These are phyloP conservation scores for Sorex araneus DNA, from an alignment of 2,113 vertebrate genomes.

Conservation along the genomic window DNA sequence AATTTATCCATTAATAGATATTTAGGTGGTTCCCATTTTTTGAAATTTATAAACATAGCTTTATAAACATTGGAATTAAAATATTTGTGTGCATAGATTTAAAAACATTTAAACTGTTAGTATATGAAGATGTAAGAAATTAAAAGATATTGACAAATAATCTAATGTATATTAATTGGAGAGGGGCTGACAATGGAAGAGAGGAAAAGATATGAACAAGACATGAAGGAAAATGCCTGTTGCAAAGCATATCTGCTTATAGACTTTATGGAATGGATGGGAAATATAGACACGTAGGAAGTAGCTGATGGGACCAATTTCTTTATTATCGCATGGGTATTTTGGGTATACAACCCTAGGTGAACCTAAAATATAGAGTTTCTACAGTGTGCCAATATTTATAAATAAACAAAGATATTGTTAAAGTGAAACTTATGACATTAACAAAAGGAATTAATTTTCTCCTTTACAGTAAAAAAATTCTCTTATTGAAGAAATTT, in stretches of 20 bases:
- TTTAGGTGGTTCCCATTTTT: not conserved
- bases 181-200: not conserved
- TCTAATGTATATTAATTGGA: not conserved
- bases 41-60: constrained; percentile 2
- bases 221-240: not conserved
- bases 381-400: not conserved
- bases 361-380: not conserved
- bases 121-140: not conserved
- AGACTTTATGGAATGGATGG: not conserved
- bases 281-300: not conserved
- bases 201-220: not conserved
- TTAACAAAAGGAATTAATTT: not conserved
- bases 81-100: not conserved
- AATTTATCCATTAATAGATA: not conserved
- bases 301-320: not conserved
- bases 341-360: not conserved
- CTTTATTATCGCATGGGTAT: not conserved
- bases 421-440: not conserved
- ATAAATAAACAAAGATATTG: not conserved
- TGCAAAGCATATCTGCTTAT: not conserved
- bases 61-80: constrained; percentile 23
- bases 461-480: not conserved
- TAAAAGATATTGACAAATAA: constrained; percentile 30
- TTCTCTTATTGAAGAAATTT: not conserved
- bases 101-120: not conserved